phyloP scores from a whole-genome alignment of 2,797 vertebrate species.

The Cynodonichthys magdalenae region DNA sequence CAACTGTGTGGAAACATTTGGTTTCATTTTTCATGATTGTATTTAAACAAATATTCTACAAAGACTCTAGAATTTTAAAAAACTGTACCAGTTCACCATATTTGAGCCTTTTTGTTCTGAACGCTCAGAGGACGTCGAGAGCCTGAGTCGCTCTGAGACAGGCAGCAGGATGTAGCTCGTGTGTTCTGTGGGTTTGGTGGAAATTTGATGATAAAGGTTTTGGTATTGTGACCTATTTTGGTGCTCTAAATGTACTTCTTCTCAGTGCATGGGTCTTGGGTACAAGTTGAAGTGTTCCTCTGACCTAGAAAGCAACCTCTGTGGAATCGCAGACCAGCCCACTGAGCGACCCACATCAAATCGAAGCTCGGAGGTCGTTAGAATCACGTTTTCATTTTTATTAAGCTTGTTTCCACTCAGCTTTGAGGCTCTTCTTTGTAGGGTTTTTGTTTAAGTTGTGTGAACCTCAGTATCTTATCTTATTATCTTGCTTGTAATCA shows the following conservation, averaged over 20 bases:
- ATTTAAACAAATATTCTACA: too few species aligned
- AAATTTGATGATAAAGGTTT: conserved; percentile 43
- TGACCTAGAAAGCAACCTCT: conserved; percentile 74
- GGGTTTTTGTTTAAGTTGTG: not conserved
- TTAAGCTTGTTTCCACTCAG: not conserved
- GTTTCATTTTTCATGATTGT: too few species aligned
- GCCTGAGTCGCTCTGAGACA: not conserved
- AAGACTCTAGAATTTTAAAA: too few species aligned
- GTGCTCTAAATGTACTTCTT: conserved; percentile 7
- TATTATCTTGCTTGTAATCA: too few species aligned
- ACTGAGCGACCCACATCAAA: conserved; percentile 22
- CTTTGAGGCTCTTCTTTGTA: conserved; percentile 4
- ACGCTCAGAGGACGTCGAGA: too few species aligned
- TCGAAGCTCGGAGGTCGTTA: not conserved
- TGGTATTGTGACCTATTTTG: conserved; percentile 67
- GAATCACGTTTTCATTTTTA: not conserved
- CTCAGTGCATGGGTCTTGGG: conserved; percentile 27
- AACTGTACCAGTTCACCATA: too few species aligned
- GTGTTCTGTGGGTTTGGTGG: conserved; percentile 38
- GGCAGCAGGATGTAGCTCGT: conserved; percentile 2
- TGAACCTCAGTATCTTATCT: too few species aligned
- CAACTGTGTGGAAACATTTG: too few species aligned
- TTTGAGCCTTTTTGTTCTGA: not conserved
- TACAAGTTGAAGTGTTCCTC: conserved; percentile 43
- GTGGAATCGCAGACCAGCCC: conserved; percentile 33